A percentile compares a stretch with the other conserved stretches of the same genome.
Evolutionary conservation across 2,113 vertebrate genomes (phyloP).

Genomic region (Astur gentilis): DNA sequence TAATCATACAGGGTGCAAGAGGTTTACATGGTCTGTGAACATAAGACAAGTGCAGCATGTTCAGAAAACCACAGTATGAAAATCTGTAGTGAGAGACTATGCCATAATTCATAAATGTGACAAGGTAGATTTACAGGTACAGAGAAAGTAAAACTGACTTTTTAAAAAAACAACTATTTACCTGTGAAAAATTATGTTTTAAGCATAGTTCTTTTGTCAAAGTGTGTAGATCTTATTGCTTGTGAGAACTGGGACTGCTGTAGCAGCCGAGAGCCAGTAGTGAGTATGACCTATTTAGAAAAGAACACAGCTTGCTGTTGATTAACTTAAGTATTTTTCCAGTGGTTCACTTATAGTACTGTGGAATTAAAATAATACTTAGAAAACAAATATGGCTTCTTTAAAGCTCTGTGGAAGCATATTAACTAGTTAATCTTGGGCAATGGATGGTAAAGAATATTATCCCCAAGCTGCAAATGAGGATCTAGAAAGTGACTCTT

Average conservation of each 20-base stretch:
- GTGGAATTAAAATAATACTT: constrained; percentile 4
- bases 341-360: background rate
- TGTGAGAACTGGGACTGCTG: background rate
- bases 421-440: background rate
- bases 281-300: background rate
- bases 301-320: background rate
- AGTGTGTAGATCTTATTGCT: background rate
- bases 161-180: background rate
- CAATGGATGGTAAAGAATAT: background rate
- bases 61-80: background rate
- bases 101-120: background rate
- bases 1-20: background rate
- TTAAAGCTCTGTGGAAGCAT: background rate
- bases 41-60: background rate
- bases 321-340: background rate
- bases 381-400: background rate
- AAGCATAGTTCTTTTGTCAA: background rate
- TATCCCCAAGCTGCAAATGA: background rate
- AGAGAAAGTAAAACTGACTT: background rate
- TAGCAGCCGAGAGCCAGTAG: background rate
- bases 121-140: background rate
- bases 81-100: background rate
- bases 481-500: background rate
- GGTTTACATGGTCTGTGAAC: background rate
- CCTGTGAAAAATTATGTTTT: background rate